Evolutionary conservation across 1,140 invertebrate species (phyloP), one percentile per base, ranked within the genome.

Genomic region (Ceratina japonica): DNA sequence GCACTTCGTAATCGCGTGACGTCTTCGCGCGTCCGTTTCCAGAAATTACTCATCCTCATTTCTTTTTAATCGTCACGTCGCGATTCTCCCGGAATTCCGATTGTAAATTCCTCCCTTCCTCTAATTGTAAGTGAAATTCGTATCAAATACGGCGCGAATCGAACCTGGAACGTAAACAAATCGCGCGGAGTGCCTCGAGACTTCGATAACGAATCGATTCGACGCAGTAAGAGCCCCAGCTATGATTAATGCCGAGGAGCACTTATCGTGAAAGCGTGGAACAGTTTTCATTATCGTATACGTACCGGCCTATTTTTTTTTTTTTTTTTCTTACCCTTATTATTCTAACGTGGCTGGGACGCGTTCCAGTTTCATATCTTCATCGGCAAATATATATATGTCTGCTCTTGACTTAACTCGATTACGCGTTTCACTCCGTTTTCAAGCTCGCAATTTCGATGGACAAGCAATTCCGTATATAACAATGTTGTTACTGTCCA

Each of bases 201-300:
- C 24, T 18, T 63, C 54, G 63, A 74, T 84, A 84, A 83, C 76
- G 83, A 78, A 84, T 83, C 71, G 73, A 81, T 63, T 66, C 56
- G 61, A 56, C 16, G 56, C 52, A 82, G 71, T 83, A 83, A 68
- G 58, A 65, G 49, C 52, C 68, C 44, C 44, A 12, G 77, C 62
- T 59, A 63, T 52, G 81, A 84, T 84, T 84, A 83, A 84, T 83
- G 65, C 68, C 37, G 27, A 59, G 27, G 56, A 84, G 73, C 66
- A 71, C 77, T 84, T 80, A 80, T 73, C 81, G 82, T 63, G 66
- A 63, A 83, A 81, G 76, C 72, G 76, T 72, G n/a, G 71, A 70
- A 71, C 58, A 51, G 58, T 77, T 71, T 77, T 62, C 75, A 77
- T 71, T 66, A 51, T 70, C 74, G n/a, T 69, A 44, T 75, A n/a